A percentile compares a stretch with the other conserved stretches of the same genome.
These are phyloP conservation scores for Nomada fabriciana DNA, from an alignment of 2,888 invertebrate genomes.

Conservation along the genomic window DNA sequence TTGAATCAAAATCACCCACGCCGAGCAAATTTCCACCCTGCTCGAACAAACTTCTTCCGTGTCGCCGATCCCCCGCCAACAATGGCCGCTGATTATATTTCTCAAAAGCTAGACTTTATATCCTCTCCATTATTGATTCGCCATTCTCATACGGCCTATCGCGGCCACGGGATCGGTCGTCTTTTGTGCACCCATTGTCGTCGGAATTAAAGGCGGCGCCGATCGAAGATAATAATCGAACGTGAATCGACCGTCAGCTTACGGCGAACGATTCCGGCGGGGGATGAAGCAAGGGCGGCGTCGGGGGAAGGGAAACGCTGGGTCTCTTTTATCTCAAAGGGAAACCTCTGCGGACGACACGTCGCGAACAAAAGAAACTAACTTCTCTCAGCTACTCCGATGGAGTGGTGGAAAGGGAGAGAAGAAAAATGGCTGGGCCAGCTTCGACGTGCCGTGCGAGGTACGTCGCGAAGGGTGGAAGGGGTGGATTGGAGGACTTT, in stretches of 20 bases:
- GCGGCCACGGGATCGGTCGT: not conserved
- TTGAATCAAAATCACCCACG: no score
- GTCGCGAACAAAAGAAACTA: constrained; percentile 61
- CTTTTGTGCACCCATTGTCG: constrained; percentile 35
- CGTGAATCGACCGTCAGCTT: not conserved
- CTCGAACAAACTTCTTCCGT: no score
- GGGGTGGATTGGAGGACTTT: constrained; percentile 28
- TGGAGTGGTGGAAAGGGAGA: constrained; percentile 13
- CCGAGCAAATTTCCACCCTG: no score
- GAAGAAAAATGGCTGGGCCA: constrained; percentile 38
- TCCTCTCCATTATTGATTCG: constrained; percentile 24
- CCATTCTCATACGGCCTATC: constrained; percentile 26
- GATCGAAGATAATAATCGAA: constrained; percentile 52
- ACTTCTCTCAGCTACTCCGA: constrained; percentile 39
- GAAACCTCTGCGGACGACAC: constrained; percentile 62
- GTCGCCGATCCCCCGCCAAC: no score
- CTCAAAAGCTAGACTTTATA: no score
- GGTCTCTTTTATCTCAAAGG: constrained; percentile 48
- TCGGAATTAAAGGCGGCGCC: constrained; percentile 29
- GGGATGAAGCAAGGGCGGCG: not conserved
- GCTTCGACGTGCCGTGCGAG: constrained; percentile 14
- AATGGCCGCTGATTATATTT: no score
- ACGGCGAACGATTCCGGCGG: not conserved
- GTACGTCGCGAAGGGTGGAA: not conserved
- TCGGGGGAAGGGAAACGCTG: constrained; percentile 7